A percentile compares a stretch with the other conserved stretches of the same genome.
Conservation (phyloP, 2,797 vertebrate genomes). For the Hydrophis major region DNA sequence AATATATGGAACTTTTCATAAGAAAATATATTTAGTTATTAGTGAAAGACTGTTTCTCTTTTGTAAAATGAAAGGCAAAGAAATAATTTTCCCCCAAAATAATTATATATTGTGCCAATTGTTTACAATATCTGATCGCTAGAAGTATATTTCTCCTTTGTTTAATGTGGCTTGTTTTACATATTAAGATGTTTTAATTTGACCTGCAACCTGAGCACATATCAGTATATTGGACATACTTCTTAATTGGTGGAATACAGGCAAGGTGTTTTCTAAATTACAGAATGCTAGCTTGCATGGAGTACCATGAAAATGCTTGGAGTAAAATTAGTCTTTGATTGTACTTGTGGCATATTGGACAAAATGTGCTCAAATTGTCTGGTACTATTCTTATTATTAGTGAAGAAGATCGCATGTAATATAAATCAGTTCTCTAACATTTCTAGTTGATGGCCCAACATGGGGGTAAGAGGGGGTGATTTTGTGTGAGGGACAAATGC, state of each 20-base stretch:
- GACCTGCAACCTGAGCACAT: background rate
- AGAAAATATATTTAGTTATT: background rate
- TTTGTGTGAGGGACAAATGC: background rate
- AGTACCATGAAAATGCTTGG: background rate
- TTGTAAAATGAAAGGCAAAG: background rate
- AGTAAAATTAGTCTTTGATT: background rate
- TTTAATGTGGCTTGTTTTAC: background rate
- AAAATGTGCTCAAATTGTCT: background rate
- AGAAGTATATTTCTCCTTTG: background rate
- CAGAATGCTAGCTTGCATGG: background rate
- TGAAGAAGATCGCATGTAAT: background rate
- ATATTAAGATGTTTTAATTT: background rate
- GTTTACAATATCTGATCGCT: background rate
- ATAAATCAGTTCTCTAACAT: background rate
- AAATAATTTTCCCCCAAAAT: background rate
- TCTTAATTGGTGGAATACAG: background rate
- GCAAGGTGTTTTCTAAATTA: background rate
- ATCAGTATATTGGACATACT: background rate
- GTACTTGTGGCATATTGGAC: background rate
- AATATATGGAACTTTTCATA: background rate
- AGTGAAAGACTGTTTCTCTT: background rate
- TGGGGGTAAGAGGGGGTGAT: too few relatives aligned
- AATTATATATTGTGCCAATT: background rate
- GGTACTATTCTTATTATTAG: background rate
- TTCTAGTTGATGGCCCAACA: background rate